Percentiles rank a stretch among this genome's conserved stretches.
These are phyloP conservation scores for Sturnus vulgaris DNA, from an alignment of 2,113 vertebrate genomes.

Conservation along the genomic window DNA sequence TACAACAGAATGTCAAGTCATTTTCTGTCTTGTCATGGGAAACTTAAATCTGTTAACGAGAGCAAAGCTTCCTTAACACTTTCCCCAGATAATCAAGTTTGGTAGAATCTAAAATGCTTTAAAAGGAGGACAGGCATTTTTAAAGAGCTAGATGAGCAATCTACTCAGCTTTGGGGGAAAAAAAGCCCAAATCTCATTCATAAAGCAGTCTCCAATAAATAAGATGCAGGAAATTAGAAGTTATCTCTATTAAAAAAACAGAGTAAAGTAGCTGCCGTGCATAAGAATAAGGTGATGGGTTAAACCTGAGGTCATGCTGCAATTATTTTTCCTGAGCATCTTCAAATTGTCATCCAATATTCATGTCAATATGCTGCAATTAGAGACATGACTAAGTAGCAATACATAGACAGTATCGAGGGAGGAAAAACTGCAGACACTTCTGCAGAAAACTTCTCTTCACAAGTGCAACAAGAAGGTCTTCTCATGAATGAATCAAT, in stretches of 20 bases:
- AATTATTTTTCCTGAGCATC: constrained; percentile 34
- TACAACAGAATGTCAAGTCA: not conserved
- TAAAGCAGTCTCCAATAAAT: not conserved
- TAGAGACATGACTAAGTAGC: not conserved
- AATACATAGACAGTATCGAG: not conserved
- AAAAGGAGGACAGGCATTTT: not conserved
- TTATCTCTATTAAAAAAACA: not conserved
- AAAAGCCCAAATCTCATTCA: not conserved
- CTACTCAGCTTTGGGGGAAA: not conserved
- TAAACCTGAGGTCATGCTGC: constrained; percentile 9
- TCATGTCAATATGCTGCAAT: constrained; percentile 39
- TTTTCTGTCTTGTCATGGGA: not conserved
- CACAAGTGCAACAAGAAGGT: not conserved
- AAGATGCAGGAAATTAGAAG: not conserved
- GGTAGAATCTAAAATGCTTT: not conserved
- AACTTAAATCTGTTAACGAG: not conserved
- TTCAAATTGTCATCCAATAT: constrained; percentile 47
- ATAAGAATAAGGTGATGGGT: not conserved
- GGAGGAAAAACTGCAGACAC: not conserved
- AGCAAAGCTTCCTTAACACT: not conserved
- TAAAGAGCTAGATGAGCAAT: not conserved
- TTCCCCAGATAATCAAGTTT: not conserved
- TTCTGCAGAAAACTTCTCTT: not conserved
- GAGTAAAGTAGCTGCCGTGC: not conserved
- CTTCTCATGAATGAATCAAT: not conserved